Evolutionary conservation across 2,797 vertebrate genomes (phyloP).

Genomic region (Ataeniobius toweri): DNA sequence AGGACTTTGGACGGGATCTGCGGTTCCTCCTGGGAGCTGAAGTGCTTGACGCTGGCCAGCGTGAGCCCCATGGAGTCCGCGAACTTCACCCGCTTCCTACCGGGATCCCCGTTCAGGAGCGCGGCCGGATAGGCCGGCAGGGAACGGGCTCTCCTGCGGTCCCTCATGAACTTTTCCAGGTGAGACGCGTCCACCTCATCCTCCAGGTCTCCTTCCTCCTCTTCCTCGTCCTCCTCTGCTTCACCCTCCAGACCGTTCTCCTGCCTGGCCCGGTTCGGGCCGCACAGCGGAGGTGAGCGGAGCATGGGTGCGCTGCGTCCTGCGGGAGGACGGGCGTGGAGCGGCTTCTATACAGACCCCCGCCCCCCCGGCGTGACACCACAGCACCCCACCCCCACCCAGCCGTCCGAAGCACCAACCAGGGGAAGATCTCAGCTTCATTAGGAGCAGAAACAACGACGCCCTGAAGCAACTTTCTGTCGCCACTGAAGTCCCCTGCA

Average conservation of each 20-base stretch:
- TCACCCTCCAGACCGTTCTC: conserved; percentile 36
- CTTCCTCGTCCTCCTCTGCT: conserved; percentile 22
- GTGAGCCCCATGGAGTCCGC: conserved; percentile 88
- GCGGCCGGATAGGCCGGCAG: conserved; percentile 74
- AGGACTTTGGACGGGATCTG: conserved; percentile 84
- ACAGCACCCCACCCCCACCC: too few relatives aligned
- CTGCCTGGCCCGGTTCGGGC: conserved; percentile 10
- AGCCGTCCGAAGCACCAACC: background rate
- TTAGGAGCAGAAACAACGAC: too few relatives aligned
- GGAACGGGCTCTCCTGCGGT: conserved; percentile 75
- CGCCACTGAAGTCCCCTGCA: too few relatives aligned
- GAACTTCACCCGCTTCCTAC: conserved; percentile 89
- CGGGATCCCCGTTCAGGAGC: conserved; percentile 52
- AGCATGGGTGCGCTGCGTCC: conserved; percentile 42
- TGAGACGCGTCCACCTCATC: conserved; percentile 62
- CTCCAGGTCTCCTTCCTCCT: conserved; percentile 52
- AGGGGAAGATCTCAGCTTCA: too few relatives aligned
- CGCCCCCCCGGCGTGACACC: background rate
- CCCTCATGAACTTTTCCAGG: conserved; percentile 62
- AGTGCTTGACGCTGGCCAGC: conserved; percentile 89
- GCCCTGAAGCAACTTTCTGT: too few relatives aligned
- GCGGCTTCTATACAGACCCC: conserved; percentile 32
- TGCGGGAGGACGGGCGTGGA: background rate
- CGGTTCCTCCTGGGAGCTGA: conserved; percentile 87
- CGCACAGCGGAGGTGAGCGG: conserved; percentile 19